Evolutionary conservation across 1,140 invertebrate species (phyloP).

Genomic region (Drosophila micromelanica): DNA sequence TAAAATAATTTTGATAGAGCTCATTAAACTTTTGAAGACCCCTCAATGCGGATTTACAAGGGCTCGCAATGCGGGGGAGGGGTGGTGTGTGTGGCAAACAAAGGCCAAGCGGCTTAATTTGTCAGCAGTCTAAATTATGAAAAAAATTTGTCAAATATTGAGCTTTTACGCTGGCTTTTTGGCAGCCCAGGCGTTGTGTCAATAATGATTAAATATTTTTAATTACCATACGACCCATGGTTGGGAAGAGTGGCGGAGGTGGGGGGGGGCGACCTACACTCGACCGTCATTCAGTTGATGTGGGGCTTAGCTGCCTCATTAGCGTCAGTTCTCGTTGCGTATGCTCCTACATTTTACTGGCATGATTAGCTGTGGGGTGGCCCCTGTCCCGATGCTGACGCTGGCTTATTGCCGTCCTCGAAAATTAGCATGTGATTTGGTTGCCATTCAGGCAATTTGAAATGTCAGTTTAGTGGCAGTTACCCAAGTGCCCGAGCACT

Average conservation of each 20-base stretch:
- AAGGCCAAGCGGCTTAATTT: conserved; percentile 57
- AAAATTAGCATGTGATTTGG: conserved; percentile 72
- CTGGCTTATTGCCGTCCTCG: neutral
- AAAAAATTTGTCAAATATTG: conserved; percentile 34
- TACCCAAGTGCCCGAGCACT: conserved; percentile 29
- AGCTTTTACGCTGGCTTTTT: conserved; percentile 11
- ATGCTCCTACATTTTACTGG: conserved; percentile 63
- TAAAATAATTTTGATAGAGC: conserved; percentile 30
- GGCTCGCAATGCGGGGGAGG: neutral
- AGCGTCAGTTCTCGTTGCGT: conserved; percentile 68
- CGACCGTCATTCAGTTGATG: conserved; percentile 5
- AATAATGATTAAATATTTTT: conserved; percentile 77
- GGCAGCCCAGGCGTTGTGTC: conserved; percentile 36
- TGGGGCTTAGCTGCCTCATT: conserved; percentile 63
- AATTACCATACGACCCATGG: conserved; percentile 41
- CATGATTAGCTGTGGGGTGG: conserved; percentile 57
- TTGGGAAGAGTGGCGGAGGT: neutral
- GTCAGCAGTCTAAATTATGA: conserved; percentile 56
- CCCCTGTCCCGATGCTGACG: too few species aligned
- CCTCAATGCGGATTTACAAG: too few species aligned
- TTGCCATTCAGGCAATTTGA: conserved; percentile 69
- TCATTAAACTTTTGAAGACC: conserved; percentile 36
- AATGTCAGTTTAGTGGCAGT: conserved; percentile 60
- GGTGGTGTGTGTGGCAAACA: neutral
- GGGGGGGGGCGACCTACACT: neutral